A percentile compares a stretch with the other conserved stretches of the same genome.
These are phyloP conservation scores for Micoletzkya japonica DNA, from an alignment of 2,888 invertebrate species.

Conservation along the genomic window DNA sequence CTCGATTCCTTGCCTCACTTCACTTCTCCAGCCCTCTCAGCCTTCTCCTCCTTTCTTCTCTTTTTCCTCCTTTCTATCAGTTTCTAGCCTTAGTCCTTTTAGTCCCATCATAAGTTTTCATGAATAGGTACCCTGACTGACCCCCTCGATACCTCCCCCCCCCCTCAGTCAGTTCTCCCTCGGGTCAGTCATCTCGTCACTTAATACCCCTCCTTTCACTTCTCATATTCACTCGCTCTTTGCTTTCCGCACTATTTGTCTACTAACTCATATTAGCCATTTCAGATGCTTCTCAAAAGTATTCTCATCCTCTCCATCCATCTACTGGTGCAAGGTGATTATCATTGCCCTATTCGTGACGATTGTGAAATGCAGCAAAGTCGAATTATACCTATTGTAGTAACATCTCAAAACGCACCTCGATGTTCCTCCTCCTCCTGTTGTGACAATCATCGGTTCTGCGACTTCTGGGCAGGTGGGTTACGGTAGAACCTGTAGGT, in stretches of 20 bases:
- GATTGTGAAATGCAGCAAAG: not conserved
- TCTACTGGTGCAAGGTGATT: not conserved
- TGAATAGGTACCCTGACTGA: too few relatives aligned
- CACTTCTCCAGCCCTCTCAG: not conserved
- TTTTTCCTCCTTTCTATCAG: not conserved
- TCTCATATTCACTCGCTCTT: not conserved
- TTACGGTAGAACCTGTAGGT: not conserved
- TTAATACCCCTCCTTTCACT: conserved; percentile 3
- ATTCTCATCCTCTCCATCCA: not conserved
- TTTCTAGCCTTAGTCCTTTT: not conserved
- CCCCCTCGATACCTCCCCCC: too few relatives aligned
- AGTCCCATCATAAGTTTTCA: conserved; percentile 13
- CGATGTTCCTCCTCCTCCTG: conserved; percentile 14
- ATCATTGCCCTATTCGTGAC: not conserved
- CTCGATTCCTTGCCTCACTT: not conserved
- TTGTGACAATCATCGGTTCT: conserved; percentile 28
- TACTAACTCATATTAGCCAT: not conserved
- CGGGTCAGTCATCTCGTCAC: not conserved
- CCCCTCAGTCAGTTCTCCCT: not conserved
- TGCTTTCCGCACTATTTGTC: not conserved
- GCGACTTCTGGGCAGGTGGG: conserved; percentile 27
- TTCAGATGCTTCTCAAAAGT: not conserved
- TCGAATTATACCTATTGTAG: not conserved
- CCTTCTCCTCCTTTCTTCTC: not conserved
- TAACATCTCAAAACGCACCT: conserved; percentile 13